Evolutionary conservation across 2,113 vertebrate species (phyloP).

Genomic region (Ploceus nigricollis): DNA sequence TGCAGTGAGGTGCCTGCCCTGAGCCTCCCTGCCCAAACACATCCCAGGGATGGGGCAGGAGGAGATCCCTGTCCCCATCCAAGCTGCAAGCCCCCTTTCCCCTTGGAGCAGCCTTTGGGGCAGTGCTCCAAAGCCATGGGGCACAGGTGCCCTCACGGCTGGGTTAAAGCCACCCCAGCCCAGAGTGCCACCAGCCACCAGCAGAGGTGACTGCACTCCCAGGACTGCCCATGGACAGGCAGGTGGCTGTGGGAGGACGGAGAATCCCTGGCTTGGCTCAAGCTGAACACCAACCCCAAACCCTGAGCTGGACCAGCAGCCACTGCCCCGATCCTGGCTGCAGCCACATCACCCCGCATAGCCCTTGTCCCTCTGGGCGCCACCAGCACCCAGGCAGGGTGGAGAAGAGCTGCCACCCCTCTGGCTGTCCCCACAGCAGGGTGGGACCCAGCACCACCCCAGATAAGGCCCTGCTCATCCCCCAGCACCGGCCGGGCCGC

Average conservation of each 20-base stretch:
- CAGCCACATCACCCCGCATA: not conserved
- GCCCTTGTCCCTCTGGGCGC: not conserved
- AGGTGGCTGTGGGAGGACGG: not conserved
- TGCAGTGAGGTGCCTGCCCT: rapidly evolving
- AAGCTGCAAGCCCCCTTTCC: not conserved
- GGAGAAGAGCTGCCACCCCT: not conserved
- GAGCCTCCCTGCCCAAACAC: not conserved
- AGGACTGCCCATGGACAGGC: not conserved
- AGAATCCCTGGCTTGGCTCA: not conserved
- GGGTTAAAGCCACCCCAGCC: not conserved
- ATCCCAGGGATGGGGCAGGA: not conserved
- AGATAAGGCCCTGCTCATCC: not conserved
- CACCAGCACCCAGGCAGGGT: not conserved
- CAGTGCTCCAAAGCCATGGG: not conserved
- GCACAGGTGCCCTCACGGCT: rapidly evolving
- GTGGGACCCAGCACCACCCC: not conserved
- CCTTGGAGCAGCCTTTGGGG: not conserved
- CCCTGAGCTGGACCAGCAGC: not conserved
- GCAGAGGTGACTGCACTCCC: rapidly evolving
- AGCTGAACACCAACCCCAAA: not conserved
- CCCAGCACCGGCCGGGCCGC: not conserved
- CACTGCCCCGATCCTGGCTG: not conserved
- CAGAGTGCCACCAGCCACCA: not conserved
- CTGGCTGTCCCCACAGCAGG: not conserved
- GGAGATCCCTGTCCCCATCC: not conserved